Evolutionary conservation across 2,797 vertebrate genomes (phyloP), one percentile per base, ranked within the genome.

Genomic region (Acanthiza pusilla): DNA sequence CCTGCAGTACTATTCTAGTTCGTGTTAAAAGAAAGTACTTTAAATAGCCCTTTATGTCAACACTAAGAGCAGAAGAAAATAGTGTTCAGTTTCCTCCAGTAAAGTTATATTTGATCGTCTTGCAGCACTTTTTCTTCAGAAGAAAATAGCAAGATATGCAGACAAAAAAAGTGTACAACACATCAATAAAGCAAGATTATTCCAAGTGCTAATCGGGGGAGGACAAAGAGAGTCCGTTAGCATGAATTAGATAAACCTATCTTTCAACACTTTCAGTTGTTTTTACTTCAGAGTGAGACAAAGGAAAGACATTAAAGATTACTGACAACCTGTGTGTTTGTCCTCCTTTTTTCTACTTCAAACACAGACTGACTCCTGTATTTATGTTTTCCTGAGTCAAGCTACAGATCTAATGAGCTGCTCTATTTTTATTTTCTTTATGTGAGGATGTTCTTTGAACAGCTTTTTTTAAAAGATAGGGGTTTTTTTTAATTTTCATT

Each of bases 401-500:
- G 55, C 38, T 45, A 63, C 77, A 89, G 72, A 96, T 96, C 72
- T 92, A 95, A 91, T 83, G 79, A 94, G 95, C 51, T 51, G 67
- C 34, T 91, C 87, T 95, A 79, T 78, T 94, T 94, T 85, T 72
- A 84, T 89, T 92, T 78, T n/a, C 27, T 88, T 72, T 89, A 85
- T 71, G 43, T 71, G 45, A 75, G 43, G 88, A 70, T 5, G 5
- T 63, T 92, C 70, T 90, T 86, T 89, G 85, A 90, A 80, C 66
- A 94, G 72, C 70, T 79, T 91, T 91, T 89, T 87, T 29, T 36
- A 29, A 83, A 75, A 67, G 34, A 42, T 40, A 50, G 38, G 27
- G 15, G 0, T 47, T 27, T 19, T 83, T 83, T 61, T 53, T 3
- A 47, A 60, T 82, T 95, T 53, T 61, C 14, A 47, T 45, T 91